Percentiles rank a stretch among this genome's conserved stretches.
Conservation (phyloP, 2,888 invertebrate genomes). For the Torymus auratus region DNA sequence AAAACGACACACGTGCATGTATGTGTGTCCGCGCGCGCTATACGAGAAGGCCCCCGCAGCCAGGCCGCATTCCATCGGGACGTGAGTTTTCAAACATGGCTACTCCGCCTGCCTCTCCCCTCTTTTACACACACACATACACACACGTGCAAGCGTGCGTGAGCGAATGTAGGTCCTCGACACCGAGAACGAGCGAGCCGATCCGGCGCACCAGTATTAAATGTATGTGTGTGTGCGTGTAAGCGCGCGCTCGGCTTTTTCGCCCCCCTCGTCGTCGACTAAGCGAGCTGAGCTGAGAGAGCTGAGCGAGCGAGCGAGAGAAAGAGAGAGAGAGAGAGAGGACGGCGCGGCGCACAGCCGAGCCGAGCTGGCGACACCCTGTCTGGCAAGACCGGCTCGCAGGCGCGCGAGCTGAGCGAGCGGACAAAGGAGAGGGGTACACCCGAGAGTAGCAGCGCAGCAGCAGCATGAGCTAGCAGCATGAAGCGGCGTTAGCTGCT, state of each 20-base stretch:
- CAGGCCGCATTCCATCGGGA: slow-evolving; percentile 73
- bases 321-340: slow-evolving; percentile 6
- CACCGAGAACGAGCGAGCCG: slow-evolving; percentile 63
- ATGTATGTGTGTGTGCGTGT: neutral
- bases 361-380: slow-evolving; percentile 88
- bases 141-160: slow-evolving; percentile 17
- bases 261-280: slow-evolving; percentile 1
- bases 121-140: neutral
- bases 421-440: slow-evolving; percentile 15
- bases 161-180: slow-evolving; percentile 76
- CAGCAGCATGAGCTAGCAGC: no score
- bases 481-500: no score
- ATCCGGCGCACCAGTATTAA: slow-evolving; percentile 42
- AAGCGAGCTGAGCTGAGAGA: neutral
- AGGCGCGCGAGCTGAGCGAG: slow-evolving; percentile 9
- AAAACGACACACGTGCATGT: slow-evolving; percentile 34
- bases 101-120: slow-evolving; percentile 59
- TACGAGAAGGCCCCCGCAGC: slow-evolving; percentile 65
- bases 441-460: no score
- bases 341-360: slow-evolving; percentile 45
- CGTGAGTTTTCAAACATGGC: slow-evolving; percentile 75
- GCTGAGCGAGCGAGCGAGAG: slow-evolving; percentile 11
- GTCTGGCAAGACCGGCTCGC: slow-evolving; percentile 89
- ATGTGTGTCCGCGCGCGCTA: slow-evolving; percentile 58
- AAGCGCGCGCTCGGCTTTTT: neutral